phyloP scores from a whole-genome alignment of 2,797 vertebrate species.

The Craterocephalus amniculus region DNA sequence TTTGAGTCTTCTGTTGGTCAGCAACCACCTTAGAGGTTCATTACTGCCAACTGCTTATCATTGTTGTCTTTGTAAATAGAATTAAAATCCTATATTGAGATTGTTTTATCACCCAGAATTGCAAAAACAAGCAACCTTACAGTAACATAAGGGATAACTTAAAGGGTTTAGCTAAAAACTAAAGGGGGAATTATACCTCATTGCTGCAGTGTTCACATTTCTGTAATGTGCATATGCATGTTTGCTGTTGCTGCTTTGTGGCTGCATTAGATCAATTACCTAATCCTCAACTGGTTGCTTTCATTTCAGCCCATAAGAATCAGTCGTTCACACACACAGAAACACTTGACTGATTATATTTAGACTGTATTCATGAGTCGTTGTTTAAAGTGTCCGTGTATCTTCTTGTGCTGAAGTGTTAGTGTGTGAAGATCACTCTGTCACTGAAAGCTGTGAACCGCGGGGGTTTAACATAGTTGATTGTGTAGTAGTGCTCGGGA shows the following conservation, averaged over 20 bases:
- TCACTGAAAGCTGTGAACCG: slow-evolving; percentile 12
- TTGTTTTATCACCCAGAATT: not conserved
- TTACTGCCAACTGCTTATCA: not conserved
- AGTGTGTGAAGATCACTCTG: slow-evolving; percentile 6
- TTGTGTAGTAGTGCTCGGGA: slow-evolving; percentile 5
- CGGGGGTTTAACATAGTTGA: not conserved
- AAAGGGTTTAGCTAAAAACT: not conserved
- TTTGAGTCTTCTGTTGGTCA: too few species aligned
- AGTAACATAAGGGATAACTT: not conserved
- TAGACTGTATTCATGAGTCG: slow-evolving; percentile 4
- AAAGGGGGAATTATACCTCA: too few species aligned
- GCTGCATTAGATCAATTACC: not conserved
- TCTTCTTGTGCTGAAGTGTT: slow-evolving; percentile 23
- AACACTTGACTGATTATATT: slow-evolving; percentile 21
- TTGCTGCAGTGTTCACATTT: too few species aligned
- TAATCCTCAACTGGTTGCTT: not conserved
- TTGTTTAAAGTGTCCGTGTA: slow-evolving; percentile 16
- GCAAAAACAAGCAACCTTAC: not conserved
- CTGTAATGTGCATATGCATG: too few species aligned
- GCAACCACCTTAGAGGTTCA: too few species aligned
- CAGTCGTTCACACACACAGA: slow-evolving; percentile 6
- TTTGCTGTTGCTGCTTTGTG: slow-evolving; percentile 3
- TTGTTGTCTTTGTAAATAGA: not conserved
- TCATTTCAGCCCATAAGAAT: slow-evolving; percentile 10
- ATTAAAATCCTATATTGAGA: not conserved